Conservation (phyloP, 2,113 vertebrate species). For the Gallinago media region DNA sequence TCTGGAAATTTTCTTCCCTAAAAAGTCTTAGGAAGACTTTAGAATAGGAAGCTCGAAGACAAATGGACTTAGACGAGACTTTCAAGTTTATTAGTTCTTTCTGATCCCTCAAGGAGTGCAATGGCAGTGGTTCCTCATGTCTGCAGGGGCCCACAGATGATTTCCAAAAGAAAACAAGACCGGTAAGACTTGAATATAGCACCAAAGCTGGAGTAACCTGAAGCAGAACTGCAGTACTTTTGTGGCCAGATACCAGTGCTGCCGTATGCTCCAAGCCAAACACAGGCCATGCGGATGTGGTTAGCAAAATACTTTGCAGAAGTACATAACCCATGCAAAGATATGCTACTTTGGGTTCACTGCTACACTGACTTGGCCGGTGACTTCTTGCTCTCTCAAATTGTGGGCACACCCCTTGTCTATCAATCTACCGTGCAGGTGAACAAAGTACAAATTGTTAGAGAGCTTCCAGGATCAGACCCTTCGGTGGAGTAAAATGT, state of each 20-base stretch:
- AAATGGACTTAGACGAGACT: background rate
- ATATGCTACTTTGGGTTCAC: background rate
- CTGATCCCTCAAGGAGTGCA: background rate
- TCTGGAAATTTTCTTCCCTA: background rate
- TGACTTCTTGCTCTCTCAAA: background rate
- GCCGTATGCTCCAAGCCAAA: background rate
- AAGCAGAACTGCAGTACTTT: background rate
- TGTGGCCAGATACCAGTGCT: background rate
- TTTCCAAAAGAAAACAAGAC: background rate
- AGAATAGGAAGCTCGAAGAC: background rate
- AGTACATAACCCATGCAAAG: background rate
- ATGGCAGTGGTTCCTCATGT: background rate
- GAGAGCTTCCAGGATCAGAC: background rate
- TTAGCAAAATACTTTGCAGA: background rate
- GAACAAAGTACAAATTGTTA: background rate
- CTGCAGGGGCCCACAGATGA: background rate
- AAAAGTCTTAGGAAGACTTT: background rate
- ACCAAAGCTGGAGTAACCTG: background rate
- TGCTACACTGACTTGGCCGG: fast-evolving
- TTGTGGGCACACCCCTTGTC: background rate
- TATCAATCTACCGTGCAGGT: background rate
- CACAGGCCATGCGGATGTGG: background rate
- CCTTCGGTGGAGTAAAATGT: fast-evolving
- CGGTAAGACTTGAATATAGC: background rate
- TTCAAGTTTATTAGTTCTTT: background rate